Base-by-base conservation (phyloP, 2,113 vertebrate genomes). In the Puma concolor region DNA sequence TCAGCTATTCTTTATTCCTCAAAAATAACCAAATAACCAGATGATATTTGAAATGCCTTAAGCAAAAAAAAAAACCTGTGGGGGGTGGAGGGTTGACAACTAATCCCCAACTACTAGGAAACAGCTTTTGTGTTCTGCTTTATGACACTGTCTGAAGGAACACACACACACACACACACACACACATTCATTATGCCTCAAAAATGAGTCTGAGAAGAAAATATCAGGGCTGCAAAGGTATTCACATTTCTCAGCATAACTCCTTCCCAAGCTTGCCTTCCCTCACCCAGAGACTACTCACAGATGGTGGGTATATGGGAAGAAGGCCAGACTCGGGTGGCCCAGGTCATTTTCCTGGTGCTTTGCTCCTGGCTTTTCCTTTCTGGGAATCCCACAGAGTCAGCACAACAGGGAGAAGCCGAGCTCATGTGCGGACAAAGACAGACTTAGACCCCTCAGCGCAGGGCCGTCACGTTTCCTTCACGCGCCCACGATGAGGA, bases 351-450 rank as follows among this genome's bases (percentile, higher is more conserved):
- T 64, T 82, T 66, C 64, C 80, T 10, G 7, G 36, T 3, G 27
- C 72, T 67, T 67, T 54, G 67, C 87, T 85, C 76, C 69, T 33
- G 85, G 38, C 92, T 94, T 88, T 96, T 54, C 36, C 38, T 95
- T 64, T 38, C 82, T 66, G 48, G 60, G 64, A 76, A n/a, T 91
- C 95, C 96, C 87, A 76, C 64, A 4, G 60, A 93, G 82, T 91
- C 71, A 33, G 87, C 48, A 83, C 72, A 38, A 7, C 31, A 0
- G 0, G 44, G 79, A 44, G 33, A 16, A 79, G 84, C 93, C 5
- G 60, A 93, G 54, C 54, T 88, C 36, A 19, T 1, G 64, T 4
- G 54, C 2, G 12, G 17, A 95, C 63, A 31, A 50, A 48, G n/a
- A 44, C 60, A 41, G 7, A 69, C 57, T 14, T 4, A 6, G 76